phyloP scores from a whole-genome alignment of 1,140 invertebrate genomes.

The Steinernema feltiae region DNA sequence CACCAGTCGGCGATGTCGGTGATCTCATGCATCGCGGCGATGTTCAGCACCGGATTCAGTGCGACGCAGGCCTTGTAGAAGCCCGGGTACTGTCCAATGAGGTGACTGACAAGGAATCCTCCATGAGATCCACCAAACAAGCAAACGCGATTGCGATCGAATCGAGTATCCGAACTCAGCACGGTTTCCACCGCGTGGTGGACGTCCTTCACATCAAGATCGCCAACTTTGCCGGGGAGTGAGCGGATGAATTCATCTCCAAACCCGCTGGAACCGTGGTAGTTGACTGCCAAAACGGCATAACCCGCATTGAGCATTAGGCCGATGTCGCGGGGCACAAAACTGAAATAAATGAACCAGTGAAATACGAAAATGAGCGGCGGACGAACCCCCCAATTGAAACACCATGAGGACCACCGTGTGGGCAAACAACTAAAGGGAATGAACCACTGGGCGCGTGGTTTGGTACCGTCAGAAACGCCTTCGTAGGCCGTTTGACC shows the following conservation, averaged over 20 bases:
- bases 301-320: constrained; percentile 62
- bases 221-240: constrained; percentile 71
- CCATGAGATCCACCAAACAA: constrained; percentile 78
- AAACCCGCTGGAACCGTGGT: constrained; percentile 75
- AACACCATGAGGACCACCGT: constrained; percentile 73
- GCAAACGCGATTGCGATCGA: constrained; percentile 54
- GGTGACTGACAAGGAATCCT: constrained; percentile 77
- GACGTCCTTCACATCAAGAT: constrained; percentile 75
- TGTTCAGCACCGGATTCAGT: constrained; percentile 74
- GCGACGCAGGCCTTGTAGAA: constrained; percentile 68
- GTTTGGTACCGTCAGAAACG: constrained; percentile 49
- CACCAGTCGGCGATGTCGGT: constrained; percentile 81
- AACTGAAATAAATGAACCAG: constrained; percentile 28
- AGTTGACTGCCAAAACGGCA: constrained; percentile 73
- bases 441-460: constrained; percentile 22
- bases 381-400: constrained; percentile 37
- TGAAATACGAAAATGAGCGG: constrained; percentile 25
- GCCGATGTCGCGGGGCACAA: constrained; percentile 36
- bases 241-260: constrained; percentile 71
- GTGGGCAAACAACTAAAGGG: constrained; percentile 64
- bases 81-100: constrained; percentile 65
- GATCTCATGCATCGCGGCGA: constrained; percentile 63
- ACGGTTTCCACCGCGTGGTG: constrained; percentile 45
- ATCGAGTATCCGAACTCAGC: constrained; percentile 27
- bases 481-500: constrained; percentile 56